These are phyloP conservation scores for Drosophila tropicalis DNA, from an alignment of 1,140 invertebrate genomes.

Conservation along the genomic window DNA sequence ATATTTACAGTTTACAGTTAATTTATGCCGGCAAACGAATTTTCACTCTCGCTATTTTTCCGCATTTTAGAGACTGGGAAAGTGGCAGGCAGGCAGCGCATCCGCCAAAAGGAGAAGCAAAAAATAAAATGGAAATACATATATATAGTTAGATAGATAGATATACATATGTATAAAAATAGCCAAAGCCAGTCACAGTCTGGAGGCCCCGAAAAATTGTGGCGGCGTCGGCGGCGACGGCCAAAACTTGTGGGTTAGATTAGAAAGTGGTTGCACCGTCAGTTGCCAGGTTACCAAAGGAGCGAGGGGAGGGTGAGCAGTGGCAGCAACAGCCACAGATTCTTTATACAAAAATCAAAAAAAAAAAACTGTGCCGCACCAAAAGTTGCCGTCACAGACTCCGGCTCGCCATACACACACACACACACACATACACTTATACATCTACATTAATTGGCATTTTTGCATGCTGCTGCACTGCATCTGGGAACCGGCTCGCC, in stretches of 20 bases:
- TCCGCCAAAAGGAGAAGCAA: constrained; percentile 50
- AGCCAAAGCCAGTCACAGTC: constrained; percentile 48
- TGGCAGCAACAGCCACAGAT: constrained; percentile 30
- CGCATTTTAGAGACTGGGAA: constrained; percentile 61
- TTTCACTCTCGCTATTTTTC: constrained; percentile 70
- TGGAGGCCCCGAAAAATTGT: constrained; percentile 44
- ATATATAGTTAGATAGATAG: constrained; percentile 17
- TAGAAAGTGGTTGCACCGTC: constrained; percentile 56
- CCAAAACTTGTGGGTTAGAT: constrained; percentile 60
- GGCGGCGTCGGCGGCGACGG: constrained; percentile 26
- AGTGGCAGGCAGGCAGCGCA: constrained; percentile 48
- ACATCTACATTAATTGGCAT: constrained; percentile 53
- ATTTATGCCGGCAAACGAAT: constrained; percentile 65
- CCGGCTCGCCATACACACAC: constrained; percentile 19
- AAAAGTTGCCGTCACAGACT: constrained; percentile 13
- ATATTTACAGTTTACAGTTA: constrained; percentile 55
- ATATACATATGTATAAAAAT: constrained; percentile 50
- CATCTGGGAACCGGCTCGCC: constrained; percentile 48
- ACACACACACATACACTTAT: constrained; percentile 2
- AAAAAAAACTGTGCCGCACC: constrained; percentile 50
- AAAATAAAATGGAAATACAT: constrained; percentile 18
- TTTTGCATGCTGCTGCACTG: constrained; percentile 54
- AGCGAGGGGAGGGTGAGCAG: neutral
- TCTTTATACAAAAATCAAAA: constrained; percentile 30
- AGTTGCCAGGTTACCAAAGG: neutral